Base-by-base conservation (phyloP, 2,888 invertebrate species). In the Dynastes tityus region DNA sequence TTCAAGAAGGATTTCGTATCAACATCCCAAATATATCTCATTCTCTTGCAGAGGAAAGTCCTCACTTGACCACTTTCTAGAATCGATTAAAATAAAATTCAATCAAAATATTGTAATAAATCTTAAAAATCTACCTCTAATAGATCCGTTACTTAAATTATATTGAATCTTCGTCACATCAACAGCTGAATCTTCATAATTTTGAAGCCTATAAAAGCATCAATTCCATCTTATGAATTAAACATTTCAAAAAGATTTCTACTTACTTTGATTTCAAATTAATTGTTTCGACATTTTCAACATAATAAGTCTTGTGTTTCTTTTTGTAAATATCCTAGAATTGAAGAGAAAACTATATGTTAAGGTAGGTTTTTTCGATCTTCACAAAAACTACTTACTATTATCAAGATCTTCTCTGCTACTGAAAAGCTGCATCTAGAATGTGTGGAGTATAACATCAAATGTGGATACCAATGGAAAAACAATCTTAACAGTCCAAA, bases 391-490 rank as follows among this genome's bases (percentile, higher is more conserved):
- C n/a, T 8, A 16, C 85, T 84, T 87, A 95, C 96, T 85, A 93
- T 90, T 70, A 97, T 90, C 58, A 97, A 89, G 68, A 97, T 93
- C 84, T 93, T 93, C 80, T 95, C 94, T 2, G 97, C 97, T 55
- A 91, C 89, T 79, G 92, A 91, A 80, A 97, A 90, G 63, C 92
- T 89, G 86, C 95, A 95, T 80, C 90, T 89, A 8, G 89, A 88
- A 85, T 95, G 94, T 0, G 96, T 97, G 29, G 92, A 91, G 81
- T 92, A 91, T 13, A 98, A 90, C 88, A 93, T 91, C 91, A 94
- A 93, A 79, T 93, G 93, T 0, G 96, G 96, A 85, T 93, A 92
- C 98, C 98, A 98, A 88, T 97, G 96, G 89, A 96, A 95, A 81
- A 97, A 87, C 83, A 98, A 91, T 80, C 96, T 92, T 1, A 98